Percentiles rank a stretch among this genome's conserved stretches.
Evolutionary conservation across 2,797 vertebrate genomes (phyloP).

Genomic region (Danio kyathit): DNA sequence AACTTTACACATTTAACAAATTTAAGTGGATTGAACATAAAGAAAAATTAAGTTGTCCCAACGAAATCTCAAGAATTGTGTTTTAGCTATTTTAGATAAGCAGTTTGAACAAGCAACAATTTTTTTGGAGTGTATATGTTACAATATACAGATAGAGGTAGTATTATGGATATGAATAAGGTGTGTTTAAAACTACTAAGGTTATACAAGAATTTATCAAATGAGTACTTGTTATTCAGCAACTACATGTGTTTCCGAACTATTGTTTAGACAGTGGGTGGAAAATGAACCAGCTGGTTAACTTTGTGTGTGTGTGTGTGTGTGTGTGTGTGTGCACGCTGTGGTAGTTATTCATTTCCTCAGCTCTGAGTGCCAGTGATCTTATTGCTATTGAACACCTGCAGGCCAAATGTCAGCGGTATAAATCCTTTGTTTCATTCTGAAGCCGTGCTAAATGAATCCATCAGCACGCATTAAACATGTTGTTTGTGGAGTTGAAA

Average conservation of each 20-base stretch:
- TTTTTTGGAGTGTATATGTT: too few relatives aligned
- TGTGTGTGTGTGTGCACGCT: not conserved
- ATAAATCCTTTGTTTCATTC: not conserved
- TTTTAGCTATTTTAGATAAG: too few relatives aligned
- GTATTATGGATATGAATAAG: too few relatives aligned
- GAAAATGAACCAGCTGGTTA: conserved; percentile 9
- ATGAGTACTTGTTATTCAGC: not conserved
- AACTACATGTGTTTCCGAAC: conserved; percentile 1
- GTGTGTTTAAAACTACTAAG: too few relatives aligned
- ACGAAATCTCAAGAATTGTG: too few relatives aligned
- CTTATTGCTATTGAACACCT: conserved; percentile 15
- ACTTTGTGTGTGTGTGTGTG: not conserved
- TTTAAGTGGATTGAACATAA: too few relatives aligned
- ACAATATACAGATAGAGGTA: too few relatives aligned
- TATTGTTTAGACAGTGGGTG: not conserved
- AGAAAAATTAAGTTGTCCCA: too few relatives aligned
- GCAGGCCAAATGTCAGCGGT: not conserved
- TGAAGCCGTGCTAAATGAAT: not conserved
- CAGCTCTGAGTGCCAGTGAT: not conserved
- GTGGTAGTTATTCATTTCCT: not conserved
- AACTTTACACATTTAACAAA: too few relatives aligned
- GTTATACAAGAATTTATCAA: too few relatives aligned
- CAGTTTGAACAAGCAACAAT: too few relatives aligned
- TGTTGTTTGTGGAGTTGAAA: conserved; percentile 19
- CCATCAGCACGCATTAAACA: not conserved